Evolutionary conservation across 1,140 invertebrate species (phyloP).

Genomic region (Drosophila tropicalis): DNA sequence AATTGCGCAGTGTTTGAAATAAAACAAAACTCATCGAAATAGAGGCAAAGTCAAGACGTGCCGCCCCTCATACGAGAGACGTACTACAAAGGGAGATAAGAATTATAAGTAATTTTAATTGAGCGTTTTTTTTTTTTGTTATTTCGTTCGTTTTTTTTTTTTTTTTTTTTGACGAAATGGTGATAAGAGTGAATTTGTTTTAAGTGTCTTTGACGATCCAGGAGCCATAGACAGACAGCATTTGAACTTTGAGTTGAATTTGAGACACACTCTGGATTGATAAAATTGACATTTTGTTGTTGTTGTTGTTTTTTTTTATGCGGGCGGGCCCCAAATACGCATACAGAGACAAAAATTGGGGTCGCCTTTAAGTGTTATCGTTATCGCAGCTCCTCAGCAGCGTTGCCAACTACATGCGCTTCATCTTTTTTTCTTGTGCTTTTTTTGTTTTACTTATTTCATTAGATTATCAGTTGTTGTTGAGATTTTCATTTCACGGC

Average conservation of each 20-base stretch:
- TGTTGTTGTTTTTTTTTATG: constrained; percentile 37
- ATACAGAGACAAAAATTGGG: constrained; percentile 45
- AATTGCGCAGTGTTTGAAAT: constrained; percentile 35
- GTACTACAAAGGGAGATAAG: constrained; percentile 19
- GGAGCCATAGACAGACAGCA: constrained; percentile 36
- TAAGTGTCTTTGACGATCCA: constrained; percentile 48
- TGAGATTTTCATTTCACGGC: constrained; percentile 69
- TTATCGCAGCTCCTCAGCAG: constrained; percentile 25
- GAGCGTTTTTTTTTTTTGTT: neutral
- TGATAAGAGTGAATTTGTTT: constrained; percentile 37
- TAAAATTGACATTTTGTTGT: constrained; percentile 43
- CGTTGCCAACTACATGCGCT: constrained; percentile 42
- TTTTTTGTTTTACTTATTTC: constrained; percentile 28
- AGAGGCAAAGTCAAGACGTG: constrained; percentile 49
- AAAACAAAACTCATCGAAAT: constrained; percentile 11
- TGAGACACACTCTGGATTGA: constrained; percentile 48
- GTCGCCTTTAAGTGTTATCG: constrained; percentile 52
- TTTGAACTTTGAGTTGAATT: constrained; percentile 48
- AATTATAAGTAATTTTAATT: constrained; percentile 46
- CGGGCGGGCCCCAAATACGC: constrained; percentile 48
- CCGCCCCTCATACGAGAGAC: constrained; percentile 29
- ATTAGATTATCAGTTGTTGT: constrained; percentile 76
- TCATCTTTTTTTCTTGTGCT: constrained; percentile 51
- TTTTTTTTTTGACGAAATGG: constrained; percentile 28
- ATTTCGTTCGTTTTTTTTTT: constrained; percentile 14